These are phyloP conservation scores for Channa striata DNA, from an alignment of 2,797 vertebrate genomes.

Conservation along the genomic window DNA sequence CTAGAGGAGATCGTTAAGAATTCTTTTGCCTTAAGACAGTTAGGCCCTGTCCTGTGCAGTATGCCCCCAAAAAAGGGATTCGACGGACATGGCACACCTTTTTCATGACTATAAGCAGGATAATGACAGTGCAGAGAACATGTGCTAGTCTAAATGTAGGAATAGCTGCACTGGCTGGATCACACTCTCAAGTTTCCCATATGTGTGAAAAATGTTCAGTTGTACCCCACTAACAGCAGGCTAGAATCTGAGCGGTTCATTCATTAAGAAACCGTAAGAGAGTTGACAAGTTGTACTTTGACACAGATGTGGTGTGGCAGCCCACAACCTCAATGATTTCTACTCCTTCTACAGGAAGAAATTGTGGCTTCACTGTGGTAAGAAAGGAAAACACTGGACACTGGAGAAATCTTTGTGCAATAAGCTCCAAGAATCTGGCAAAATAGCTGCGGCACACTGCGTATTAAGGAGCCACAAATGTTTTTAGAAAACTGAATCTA, in stretches of 20 bases:
- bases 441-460: slow-evolving; percentile 2
- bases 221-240: slow-evolving; percentile 60
- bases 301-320: slow-evolving; percentile 65
- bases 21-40: slow-evolving; percentile 1
- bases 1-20: slow-evolving; percentile 4
- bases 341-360: slow-evolving; percentile 58
- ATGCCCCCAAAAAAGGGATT: slow-evolving; percentile 22
- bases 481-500: slow-evolving; percentile 10
- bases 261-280: slow-evolving; percentile 59
- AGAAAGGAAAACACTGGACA: slow-evolving; percentile 59
- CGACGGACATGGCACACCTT: slow-evolving; percentile 11
- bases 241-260: slow-evolving; percentile 58
- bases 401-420: slow-evolving; percentile 35
- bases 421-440: slow-evolving; percentile 20
- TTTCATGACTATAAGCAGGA: slow-evolving; percentile 21
- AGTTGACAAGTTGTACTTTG: slow-evolving; percentile 54
- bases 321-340: slow-evolving; percentile 58
- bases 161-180: slow-evolving; percentile 43
- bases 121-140: slow-evolving; percentile 34
- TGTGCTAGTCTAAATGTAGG: slow-evolving; percentile 26
- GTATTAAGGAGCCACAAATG: slow-evolving; percentile 8
- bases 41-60: neutral
- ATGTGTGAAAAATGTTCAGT: slow-evolving; percentile 51
- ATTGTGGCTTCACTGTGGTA: slow-evolving; percentile 45
- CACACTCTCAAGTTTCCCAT: slow-evolving; percentile 50